Base-by-base conservation (phyloP, 2,113 vertebrate genomes). In the Eptatretus burgeri region DNA sequence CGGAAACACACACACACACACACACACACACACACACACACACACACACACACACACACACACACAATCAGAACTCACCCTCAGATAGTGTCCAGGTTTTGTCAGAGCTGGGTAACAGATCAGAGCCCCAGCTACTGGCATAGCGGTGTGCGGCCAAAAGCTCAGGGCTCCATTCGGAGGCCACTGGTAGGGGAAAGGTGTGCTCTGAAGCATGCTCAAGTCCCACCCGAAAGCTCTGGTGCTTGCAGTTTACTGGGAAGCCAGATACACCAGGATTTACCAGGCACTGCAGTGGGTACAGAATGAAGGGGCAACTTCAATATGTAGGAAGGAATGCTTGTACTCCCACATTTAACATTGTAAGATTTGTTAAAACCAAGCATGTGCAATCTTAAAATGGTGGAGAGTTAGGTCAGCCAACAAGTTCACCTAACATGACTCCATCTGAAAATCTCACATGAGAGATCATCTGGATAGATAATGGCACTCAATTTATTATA, bases 211-310 rank as follows among this genome's bases (percentile, higher is more conserved):
- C 56, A 10, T 19, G n/a, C 56, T 60, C 56, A n/a, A 60, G 56
- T 19, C 56, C 56, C 56, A 60, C n/a, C 56, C 56, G 56, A n/a
- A 60, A 60, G 56, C 56, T 19, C 56, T 60, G 56, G 56, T 60
- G 56, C 56, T 60, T 60, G 56, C 56, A 60, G 56, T 19, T 75
- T 77, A 83, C 86, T 69, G 82, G 80, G 67, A 89, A 93, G 65
- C 83, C 72, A 53, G 81, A 79, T 63, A 80, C 71, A 64, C 76
- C 70, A 64, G 88, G 77, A 51, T 76, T 77, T 62, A 82, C 77
- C 19, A 87, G 78, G 56, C 56, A 60, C 56, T 60, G 56, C 19
- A 19, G 20, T n/a, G 20, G 52, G 20, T 11, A 60, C 12, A 60
- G n/a, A n/a, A 20, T 17, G n/a, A 60, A n/a, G n/a, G 56, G n/a